phyloP scores from a whole-genome alignment of 2,113 vertebrate genomes.

The Narcine bancroftii region DNA sequence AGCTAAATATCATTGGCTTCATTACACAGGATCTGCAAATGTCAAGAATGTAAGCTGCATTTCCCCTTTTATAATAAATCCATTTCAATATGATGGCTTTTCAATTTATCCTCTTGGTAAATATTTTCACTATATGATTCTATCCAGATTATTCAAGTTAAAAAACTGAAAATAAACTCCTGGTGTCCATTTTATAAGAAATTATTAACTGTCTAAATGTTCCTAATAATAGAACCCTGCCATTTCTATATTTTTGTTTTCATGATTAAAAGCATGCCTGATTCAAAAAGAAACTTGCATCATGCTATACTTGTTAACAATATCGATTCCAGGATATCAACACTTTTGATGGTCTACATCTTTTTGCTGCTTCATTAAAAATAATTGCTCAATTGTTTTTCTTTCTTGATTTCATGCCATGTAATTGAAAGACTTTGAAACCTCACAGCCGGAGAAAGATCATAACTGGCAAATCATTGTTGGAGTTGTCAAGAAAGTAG shows the following conservation, averaged over 20 bases:
- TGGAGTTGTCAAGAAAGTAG: conserved; percentile 2
- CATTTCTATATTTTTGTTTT: background rate
- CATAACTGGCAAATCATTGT: background rate
- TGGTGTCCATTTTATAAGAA: background rate
- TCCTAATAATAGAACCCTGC: background rate
- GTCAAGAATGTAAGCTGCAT: conserved; percentile 20
- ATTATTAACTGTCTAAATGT: conserved; percentile 17
- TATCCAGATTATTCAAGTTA: background rate
- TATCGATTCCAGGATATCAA: background rate
- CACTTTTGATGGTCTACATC: background rate
- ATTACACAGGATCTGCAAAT: conserved; percentile 9
- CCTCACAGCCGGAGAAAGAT: no score
- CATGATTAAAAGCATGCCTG: background rate
- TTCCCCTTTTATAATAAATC: conserved; percentile 11
- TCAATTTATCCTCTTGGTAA: conserved; percentile 11
- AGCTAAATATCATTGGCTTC: conserved; percentile 35
- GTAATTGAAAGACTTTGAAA: conserved; percentile 20
- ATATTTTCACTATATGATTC: background rate
- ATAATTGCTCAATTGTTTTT: background rate
- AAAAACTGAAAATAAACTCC: background rate
- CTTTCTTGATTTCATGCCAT: background rate
- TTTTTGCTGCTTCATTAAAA: background rate
- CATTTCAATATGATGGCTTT: conserved; percentile 22
- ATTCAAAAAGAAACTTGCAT: background rate
- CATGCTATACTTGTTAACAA: background rate